phyloP scores from a whole-genome alignment of 2,888 invertebrate genomes.

The Seira ritae region DNA sequence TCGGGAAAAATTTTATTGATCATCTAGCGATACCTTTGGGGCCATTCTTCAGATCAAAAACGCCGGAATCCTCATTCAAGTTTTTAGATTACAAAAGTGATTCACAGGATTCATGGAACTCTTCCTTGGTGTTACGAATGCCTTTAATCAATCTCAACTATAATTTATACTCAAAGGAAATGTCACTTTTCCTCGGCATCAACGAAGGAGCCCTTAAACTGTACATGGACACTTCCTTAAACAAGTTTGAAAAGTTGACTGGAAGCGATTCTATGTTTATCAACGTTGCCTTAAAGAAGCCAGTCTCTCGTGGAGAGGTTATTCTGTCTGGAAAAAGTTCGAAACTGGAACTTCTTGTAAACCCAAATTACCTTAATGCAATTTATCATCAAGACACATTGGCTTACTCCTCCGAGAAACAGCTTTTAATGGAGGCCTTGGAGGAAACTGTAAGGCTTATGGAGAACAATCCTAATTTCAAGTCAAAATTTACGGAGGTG shows the following conservation, averaged over 20 bases:
- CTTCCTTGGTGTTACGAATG: constrained; percentile 24
- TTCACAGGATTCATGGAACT: constrained; percentile 24
- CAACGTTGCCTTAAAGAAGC: constrained; percentile 36
- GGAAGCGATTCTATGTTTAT: constrained; percentile 29
- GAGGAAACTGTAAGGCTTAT: constrained; percentile 43
- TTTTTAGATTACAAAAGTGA: constrained; percentile 22
- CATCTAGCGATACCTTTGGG: constrained; percentile 52
- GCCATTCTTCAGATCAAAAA: constrained; percentile 49
- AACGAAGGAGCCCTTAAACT: background rate
- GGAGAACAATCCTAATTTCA: constrained; percentile 50
- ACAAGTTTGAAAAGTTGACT: background rate
- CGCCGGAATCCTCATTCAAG: constrained; percentile 17
- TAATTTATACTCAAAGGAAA: constrained; percentile 28
- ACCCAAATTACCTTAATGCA: constrained; percentile 26
- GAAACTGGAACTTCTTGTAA: background rate
- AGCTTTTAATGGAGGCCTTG: constrained; percentile 53
- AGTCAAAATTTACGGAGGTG: constrained; percentile 32
- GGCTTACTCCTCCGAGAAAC: constrained; percentile 28
- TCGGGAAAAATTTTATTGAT: constrained; percentile 57
- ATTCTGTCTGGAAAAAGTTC: background rate
- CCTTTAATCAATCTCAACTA: constrained; percentile 31
- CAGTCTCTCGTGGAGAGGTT: constrained; percentile 20
- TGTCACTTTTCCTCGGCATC: constrained; percentile 30
- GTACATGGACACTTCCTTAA: constrained; percentile 26
- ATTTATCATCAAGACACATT: constrained; percentile 12